Evolutionary conservation across 1,140 invertebrate genomes (phyloP), one percentile per base, ranked within the genome.

Genomic region (Drosophila pruinosa): DNA sequence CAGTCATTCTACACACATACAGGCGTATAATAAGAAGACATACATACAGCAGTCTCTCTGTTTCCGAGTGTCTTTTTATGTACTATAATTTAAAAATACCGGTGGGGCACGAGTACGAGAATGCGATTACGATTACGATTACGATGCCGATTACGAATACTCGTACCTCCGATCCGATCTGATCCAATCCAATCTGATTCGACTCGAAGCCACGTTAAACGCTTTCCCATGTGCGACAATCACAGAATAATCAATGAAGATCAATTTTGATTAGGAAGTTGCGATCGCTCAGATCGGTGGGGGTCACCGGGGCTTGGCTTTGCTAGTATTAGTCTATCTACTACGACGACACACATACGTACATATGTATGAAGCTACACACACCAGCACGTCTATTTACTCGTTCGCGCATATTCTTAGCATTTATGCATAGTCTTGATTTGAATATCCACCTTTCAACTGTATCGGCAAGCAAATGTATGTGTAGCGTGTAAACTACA

Each of bases 41-140:
- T 15, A 8, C 41, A 45, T 69, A 78, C 69, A 56, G 56, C 31
- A n/a, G 31, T 34, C 31, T 34, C 31, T 34, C 28, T 7, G 54
- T 58, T 41, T 41, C 17, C 54, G 52, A 38, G n/a, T 41, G 36
- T 58, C 12, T 41, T 12, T 58, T 58, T 63, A 36, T 69, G 47
- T 63, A 56, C 43, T 72, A 80, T 72, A 75, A 81, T 73, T 82
- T 81, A 81, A 82, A 82, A 82, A 82, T 82, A 78, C 63, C 78
- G 78, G 69, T 82, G 78, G 78, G 73, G 72, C 69, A 24, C 31
- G 72, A 72, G n/a, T n/a, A n/a, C n/a, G n/a, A n/a, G n/a, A n/a
- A n/a, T n/a, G n/a, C 26, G 58, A 80, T 17, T 34, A 28, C 28
- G 26, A 34, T 6, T 34, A 12, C 31, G 31, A 34, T 12, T 34